Base-by-base conservation (phyloP, 2,888 invertebrate species). In the Tubulanus polymorphus region DNA sequence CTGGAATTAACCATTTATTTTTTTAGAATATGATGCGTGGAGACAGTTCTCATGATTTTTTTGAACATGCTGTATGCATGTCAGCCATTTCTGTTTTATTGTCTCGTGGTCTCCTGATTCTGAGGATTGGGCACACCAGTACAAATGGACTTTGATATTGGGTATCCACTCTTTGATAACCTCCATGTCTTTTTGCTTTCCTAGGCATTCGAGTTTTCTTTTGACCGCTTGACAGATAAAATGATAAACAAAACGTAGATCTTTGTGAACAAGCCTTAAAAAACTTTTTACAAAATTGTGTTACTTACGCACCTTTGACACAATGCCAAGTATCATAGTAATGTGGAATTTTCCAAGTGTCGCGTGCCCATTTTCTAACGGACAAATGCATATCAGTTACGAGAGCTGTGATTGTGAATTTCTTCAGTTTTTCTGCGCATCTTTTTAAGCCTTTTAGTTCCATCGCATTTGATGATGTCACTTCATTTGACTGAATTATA, bases 41-140 rank as follows among this genome's bases (percentile, higher is more conserved):
- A 41, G 41, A 41, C 41, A 41, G 41, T 41, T 15, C 6, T 41
- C 41, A 41, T 41, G 41, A 8, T 41, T 41, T 18, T 41, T 23
- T 23, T 41, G 41, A 15, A 41, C 23, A 23, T 41, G 41, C 6
- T 41, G 20, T 20, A 41, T 15, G 15, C 41, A 41, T 18, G 41
- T 3, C 41, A 41, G 23, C 41, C 41, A 41, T 41, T 41, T 41
- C 41, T 41, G 18, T 15, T 41, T 41, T 18, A 41, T 41, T 23
- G 41, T 23, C 6, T 5, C 41, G 6, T 23, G 20, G 23, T 41
- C 41, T 8, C 41, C 41, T 15, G 18, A 23, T 15, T 18, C 20
- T 5, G 41, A 41, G 18, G 41, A 41, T 23, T 20, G 18, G 20
- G 23, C 41, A 15, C 41, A 41, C 41, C 41, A 41, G 23, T 41